Base-by-base conservation (phyloP, 1,140 invertebrate genomes). In the Drosophila suzukii region DNA sequence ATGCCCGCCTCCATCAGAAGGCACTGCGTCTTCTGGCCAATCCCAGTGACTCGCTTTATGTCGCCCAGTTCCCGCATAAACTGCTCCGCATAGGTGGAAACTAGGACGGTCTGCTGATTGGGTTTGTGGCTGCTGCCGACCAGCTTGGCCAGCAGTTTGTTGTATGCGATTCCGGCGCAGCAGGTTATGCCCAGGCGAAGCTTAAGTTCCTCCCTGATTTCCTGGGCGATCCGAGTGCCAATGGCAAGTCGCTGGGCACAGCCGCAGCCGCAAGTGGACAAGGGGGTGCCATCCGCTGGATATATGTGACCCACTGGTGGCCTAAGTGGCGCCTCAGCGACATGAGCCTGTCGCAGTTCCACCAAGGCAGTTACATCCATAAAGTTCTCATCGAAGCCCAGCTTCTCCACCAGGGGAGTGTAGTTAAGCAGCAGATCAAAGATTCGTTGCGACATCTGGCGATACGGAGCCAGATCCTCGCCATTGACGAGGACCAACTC, bases 81-180 rank as follows among this genome's bases (percentile, higher is more conserved):
- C 34, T 93, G 91, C 30, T 93, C 78, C 13, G 94, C 94, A 76
- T 94, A 93, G 63, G 94, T 94, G 20, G 97, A 96, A 70, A 95
- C 96, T 51, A 97, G 91, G 13, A 95, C 93, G 8, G 97, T 97
- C 85, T 97, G 97, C 76, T 96, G 94, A 92, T 97, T 96, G 3
- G 97, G 96, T 92, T 97, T 97, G 79, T 97, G 93, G 49, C 94
- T 92, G 36, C 94, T 94, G 68, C 96, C 95, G 17, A 94, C 95
- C 38, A 98, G 92, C 92, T 98, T 97, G 4, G 97, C 95, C 75
- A 97, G 91, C 50, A 97, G 88, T 92, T 98, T 98, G 90, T 97
- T 98, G 74, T 97, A 95, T 38, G 96, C 94, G 70, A 97, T 95
- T 12, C 97, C 97, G 55, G 96, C 97, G 93, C 96, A 97, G 78